Conservation (phyloP, 2,888 invertebrate species). For the Nebria brevicollis region DNA sequence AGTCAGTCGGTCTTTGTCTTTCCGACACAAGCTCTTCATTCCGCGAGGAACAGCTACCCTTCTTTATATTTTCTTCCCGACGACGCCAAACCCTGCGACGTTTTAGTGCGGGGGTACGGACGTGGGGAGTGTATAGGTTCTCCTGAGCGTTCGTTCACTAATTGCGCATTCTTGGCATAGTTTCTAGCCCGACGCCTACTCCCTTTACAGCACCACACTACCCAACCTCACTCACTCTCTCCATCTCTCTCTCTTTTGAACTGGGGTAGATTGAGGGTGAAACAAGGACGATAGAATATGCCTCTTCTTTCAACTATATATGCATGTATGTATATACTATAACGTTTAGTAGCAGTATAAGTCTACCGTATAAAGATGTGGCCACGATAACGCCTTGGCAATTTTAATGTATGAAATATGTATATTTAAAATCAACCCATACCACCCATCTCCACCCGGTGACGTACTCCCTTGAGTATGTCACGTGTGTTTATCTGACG, state of each 20-base stretch:
- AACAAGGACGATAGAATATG: not conserved
- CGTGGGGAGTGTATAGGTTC: slow-evolving; percentile 41
- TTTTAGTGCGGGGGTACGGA: slow-evolving; percentile 7
- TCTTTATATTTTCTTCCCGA: slow-evolving; percentile 78
- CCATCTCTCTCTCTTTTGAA: not conserved
- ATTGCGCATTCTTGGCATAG: slow-evolving; percentile 98
- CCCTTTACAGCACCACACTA: not conserved
- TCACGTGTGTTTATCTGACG: not conserved
- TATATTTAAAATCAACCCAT: not conserved
- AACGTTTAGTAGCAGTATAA: slow-evolving; percentile 1
- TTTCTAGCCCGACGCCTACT: slow-evolving; percentile 80
- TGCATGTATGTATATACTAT: not conserved
- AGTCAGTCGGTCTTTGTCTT: not conserved
- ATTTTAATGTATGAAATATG: slow-evolving; percentile 29
- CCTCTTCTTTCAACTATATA: not conserved
- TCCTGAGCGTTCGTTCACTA: slow-evolving; percentile 82
- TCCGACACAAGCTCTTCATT: slow-evolving; percentile 57
- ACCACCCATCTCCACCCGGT: not conserved
- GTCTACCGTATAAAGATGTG: slow-evolving; percentile 11
- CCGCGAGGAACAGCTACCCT: slow-evolving; percentile 64
- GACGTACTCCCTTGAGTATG: not conserved
- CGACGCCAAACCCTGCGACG: slow-evolving; percentile 55
- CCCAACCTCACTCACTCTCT: not conserved
- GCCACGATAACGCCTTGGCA: slow-evolving; percentile 14
- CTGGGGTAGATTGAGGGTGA: not conserved